Evolutionary conservation across 1,140 invertebrate genomes (phyloP).

Genomic region (Musca vetustissima): DNA sequence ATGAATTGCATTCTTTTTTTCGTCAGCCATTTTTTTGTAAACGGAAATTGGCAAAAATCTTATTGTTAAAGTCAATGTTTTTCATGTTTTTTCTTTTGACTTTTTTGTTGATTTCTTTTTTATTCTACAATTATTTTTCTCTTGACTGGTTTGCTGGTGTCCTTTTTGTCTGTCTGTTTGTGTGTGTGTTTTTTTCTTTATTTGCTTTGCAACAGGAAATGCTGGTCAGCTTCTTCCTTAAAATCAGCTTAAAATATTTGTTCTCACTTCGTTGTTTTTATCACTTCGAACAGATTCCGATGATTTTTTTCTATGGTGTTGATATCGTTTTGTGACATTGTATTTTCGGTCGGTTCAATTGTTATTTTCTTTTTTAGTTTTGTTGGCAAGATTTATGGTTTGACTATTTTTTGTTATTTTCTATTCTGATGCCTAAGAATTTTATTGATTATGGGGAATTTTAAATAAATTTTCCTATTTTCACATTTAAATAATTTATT

Average conservation of each 20-base stretch:
- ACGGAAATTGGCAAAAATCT: conserved; percentile 49
- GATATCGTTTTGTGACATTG: not conserved
- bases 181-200: conserved; percentile 13
- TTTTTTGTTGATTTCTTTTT: conserved; percentile 15
- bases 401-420: conserved; percentile 2
- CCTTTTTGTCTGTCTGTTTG: too few relatives aligned
- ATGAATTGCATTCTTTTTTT: conserved; percentile 13
- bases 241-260: conserved; percentile 33
- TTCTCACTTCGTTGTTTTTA: conserved; percentile 32
- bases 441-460: conserved; percentile 13
- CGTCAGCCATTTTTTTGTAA: not conserved
- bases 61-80: conserved; percentile 23
- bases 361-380: conserved; percentile 6
- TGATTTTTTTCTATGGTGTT: conserved; percentile 31
- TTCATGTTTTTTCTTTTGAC: not conserved
- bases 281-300: conserved; percentile 31
- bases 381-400: conserved; percentile 10
- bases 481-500: conserved; percentile 15
- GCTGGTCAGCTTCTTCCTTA: conserved; percentile 27
- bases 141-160: conserved; percentile 43
- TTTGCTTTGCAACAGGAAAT: conserved; percentile 33
- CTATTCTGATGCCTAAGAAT: conserved; percentile 1
- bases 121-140: conserved; percentile 21
- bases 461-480: conserved; percentile 1
- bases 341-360: conserved; percentile 12